Evolutionary conservation across 1,140 invertebrate genomes (phyloP).

Genomic region (Bombus waltoni): DNA sequence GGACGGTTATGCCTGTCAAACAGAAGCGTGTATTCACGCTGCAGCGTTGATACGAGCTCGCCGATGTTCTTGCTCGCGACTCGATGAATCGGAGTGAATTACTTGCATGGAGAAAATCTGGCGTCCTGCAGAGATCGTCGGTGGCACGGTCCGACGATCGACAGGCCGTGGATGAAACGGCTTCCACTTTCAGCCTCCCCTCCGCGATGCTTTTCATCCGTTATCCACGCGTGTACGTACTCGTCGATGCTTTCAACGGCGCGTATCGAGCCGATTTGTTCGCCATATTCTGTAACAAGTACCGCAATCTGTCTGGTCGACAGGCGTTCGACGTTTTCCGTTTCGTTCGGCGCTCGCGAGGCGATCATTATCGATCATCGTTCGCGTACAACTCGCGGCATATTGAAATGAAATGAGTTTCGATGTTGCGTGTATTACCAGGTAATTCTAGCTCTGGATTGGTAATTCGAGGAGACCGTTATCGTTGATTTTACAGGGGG

Average conservation of each 20-base stretch:
- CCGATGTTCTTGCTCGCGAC: constrained; percentile 4
- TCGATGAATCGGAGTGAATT: constrained; percentile 31
- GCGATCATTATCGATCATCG: neutral
- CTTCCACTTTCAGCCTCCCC: neutral
- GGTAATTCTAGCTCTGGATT: neutral
- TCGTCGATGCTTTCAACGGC: constrained; percentile 11
- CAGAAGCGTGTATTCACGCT: constrained; percentile 48
- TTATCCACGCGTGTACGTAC: neutral
- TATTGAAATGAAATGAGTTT: neutral
- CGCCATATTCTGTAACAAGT: constrained; percentile 17
- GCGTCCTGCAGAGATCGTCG: constrained; percentile 12
- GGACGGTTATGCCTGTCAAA: constrained; percentile 42
- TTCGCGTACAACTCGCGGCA: neutral
- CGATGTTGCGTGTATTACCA: neutral
- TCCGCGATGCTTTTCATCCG: neutral
- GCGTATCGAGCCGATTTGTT: constrained; percentile 16
- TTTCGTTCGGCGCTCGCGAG: neutral
- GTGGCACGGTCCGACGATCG: neutral
- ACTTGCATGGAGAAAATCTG: constrained; percentile 14
- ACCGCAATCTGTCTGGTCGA: neutral
- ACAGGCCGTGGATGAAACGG: constrained; percentile 3
- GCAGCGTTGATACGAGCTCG: constrained; percentile 2
- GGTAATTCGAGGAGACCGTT: neutral
- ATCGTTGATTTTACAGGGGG: neutral
- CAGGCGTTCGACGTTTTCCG: neutral